Base-by-base conservation (phyloP, 2,113 vertebrate genomes). In the Lamprotornis superbus region DNA sequence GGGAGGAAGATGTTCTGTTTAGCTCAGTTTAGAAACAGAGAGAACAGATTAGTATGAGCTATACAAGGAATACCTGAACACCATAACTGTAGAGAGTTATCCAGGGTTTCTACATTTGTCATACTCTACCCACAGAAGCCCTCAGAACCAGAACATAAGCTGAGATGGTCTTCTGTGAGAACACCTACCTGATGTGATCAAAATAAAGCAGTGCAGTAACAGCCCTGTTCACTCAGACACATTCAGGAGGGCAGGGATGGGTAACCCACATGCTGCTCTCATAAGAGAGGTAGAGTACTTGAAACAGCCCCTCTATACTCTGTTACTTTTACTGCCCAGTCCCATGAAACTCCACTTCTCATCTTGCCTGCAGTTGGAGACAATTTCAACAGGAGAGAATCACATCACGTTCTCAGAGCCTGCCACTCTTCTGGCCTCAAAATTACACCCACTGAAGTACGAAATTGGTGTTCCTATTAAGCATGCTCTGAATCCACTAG, bases 361-460 rank as follows among this genome's bases (percentile, higher is more conserved):
- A 50, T 50, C 59, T 70, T 11, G 13, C 65, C 60, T 53, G 28
- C 42, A 84, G 27, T 33, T 53, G 31, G 21, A 87, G 12, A 25
- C 64, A 61, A 31, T 53, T 92, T 84, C 55, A 87, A 81, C 18
- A 61, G 16, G n/a, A 86, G 27, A 67, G 10, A 85, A 44, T 30
- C 33, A 56, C 1, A 0, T 39, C 60, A 61, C 0, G 0, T 12
- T 53, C n/a, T 65, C 40, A 61, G 64, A 78, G 73, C 16, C 47
- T n/a, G 28, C 31, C 5, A 6, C 21, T 74, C 56, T 65, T 87
- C 46, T 52, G 82, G 40, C 37, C 60, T 70, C 74, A 90, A 53
- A 92, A 78, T 61, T 11, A 2, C 21, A 56, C 16, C 37, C 78
- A 11, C 11, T 57, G 56, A 85, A 83, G 52, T 42, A 70, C 31